Conservation (phyloP, 2,888 invertebrate species). For the Tachina fera region DNA sequence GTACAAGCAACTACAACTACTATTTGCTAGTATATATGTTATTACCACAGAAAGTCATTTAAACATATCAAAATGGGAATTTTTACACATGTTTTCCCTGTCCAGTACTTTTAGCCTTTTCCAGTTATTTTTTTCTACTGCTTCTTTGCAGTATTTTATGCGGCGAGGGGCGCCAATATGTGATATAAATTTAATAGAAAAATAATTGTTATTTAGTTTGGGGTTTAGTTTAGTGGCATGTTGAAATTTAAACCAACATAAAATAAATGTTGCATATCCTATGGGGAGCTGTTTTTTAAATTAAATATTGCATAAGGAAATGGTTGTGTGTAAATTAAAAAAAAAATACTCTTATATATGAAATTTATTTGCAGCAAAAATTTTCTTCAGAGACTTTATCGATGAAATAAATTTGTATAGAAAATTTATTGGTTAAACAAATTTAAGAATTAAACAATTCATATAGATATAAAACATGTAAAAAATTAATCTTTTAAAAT, state of each 20-base stretch:
- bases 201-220: conserved; percentile 65
- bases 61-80: conserved; percentile 69
- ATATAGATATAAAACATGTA: no score
- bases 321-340: neutral
- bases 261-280: conserved; percentile 14
- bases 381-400: neutral
- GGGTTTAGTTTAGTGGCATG: conserved; percentile 51
- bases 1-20: conserved; percentile 26
- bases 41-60: conserved; percentile 69
- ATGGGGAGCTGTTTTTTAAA: neutral
- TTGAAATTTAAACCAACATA: conserved; percentile 32
- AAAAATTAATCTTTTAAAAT: no score
- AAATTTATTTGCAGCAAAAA: neutral
- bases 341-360: neutral
- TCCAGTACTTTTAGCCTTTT: conserved; percentile 16
- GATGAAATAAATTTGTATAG: neutral
- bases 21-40: conserved; percentile 45
- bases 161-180: conserved; percentile 30
- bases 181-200: conserved; percentile 62
- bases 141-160: neutral
- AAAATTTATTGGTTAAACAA: no score
- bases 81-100: conserved; percentile 67
- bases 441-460: no score
- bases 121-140: neutral
- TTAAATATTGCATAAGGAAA: neutral